These are phyloP conservation scores for Machimus atricapillus DNA, from an alignment of 2,888 invertebrate species.

Conservation along the genomic window DNA sequence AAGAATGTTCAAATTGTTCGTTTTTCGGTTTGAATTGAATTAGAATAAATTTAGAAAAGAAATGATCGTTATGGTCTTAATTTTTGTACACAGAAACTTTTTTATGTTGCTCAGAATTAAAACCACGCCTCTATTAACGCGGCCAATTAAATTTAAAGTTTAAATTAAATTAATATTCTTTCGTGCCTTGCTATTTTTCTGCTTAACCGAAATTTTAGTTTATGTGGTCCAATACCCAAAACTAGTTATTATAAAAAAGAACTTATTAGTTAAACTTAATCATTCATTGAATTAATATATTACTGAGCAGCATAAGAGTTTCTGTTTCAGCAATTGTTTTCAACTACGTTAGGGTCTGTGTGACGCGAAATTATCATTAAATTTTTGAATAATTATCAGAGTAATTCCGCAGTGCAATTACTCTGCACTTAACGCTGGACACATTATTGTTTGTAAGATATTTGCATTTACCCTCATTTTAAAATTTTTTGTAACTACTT, in stretches of 20 bases:
- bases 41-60: neutral
- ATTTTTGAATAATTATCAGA: neutral
- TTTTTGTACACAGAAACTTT: neutral
- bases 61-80: neutral
- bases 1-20: slow-evolving; percentile 4
- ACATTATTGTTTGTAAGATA: neutral
- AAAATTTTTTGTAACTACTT: neutral
- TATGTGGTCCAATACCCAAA: too few species aligned
- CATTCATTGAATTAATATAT: neutral
- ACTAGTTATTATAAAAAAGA: too few species aligned
- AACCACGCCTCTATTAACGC: neutral
- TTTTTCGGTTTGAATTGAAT: neutral
- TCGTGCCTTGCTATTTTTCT: neutral
- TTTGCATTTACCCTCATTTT: neutral
- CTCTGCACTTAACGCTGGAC: neutral
- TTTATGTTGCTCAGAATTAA: neutral
- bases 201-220: too few species aligned
- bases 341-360: slow-evolving; percentile 6
- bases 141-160: neutral
- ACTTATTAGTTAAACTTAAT: neutral
- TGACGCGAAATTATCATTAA: neutral
- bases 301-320: neutral
- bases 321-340: neutral
- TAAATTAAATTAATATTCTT: neutral
- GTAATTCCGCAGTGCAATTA: neutral